phyloP scores from a whole-genome alignment of 1,140 invertebrate species.

The Drosophila nasuta region DNA sequence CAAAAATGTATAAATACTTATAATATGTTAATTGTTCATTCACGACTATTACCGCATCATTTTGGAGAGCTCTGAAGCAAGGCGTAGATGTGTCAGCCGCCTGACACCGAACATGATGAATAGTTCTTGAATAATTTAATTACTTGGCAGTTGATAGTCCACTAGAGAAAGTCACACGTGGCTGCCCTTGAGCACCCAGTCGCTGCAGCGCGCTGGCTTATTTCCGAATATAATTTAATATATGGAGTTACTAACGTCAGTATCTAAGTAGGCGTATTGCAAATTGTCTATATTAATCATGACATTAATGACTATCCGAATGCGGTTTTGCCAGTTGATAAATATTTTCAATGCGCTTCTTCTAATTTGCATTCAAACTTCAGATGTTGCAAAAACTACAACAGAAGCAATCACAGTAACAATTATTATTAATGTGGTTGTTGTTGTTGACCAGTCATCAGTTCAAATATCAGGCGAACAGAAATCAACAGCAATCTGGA shows the following conservation, averaged over 20 bases:
- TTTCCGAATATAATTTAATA: conserved; percentile 1
- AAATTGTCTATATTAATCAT: conserved; percentile 64
- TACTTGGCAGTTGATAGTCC: conserved; percentile 67
- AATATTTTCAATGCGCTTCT: too few species aligned
- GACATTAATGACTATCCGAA: conserved; percentile 63
- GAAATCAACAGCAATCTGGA: too few species aligned
- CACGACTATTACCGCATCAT: conserved; percentile 43
- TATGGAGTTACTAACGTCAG: conserved; percentile 35
- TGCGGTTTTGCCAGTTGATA: too few species aligned
- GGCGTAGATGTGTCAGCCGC: conserved; percentile 58
- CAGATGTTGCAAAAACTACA: too few species aligned
- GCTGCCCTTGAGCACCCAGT: conserved; percentile 35
- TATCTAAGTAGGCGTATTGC: conserved; percentile 16
- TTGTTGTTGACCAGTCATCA: too few species aligned
- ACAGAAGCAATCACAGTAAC: too few species aligned
- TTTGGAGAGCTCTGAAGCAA: conserved; percentile 51
- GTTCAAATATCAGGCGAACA: too few species aligned
- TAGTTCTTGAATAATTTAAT: conserved; percentile 80
- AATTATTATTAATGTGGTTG: too few species aligned
- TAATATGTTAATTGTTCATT: neutral
- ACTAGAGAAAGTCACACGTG: conserved; percentile 73
- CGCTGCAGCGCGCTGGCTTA: neutral
- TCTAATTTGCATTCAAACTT: too few species aligned
- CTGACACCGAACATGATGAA: conserved; percentile 75
- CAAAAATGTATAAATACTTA: conserved; percentile 35